Evolutionary conservation across 2,797 vertebrate genomes (phyloP), one percentile per base, ranked within the genome.

Genomic region (Leptodactylus fallax): DNA sequence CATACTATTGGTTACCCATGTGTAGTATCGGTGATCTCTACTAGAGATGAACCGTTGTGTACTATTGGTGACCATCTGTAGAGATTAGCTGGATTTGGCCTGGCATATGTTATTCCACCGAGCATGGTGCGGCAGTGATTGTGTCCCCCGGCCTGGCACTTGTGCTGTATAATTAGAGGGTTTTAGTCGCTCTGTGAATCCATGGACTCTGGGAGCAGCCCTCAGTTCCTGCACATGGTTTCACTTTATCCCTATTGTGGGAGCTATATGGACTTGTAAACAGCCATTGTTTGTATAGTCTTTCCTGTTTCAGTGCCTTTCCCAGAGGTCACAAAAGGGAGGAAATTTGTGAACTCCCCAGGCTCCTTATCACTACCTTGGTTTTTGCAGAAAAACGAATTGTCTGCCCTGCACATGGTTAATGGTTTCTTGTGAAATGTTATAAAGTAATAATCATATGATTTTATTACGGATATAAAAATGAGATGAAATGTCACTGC

Each of bases 291-390:
- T 81, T 81, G 67, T 45, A 45, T 63, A 81, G 53, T 25, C 8
- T 58, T 79, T 53, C 27, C 27, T 58, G 45, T 61, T 87, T 81
- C 81, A 63, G 76, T 76, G 71, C 69, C 23, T 82, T 82, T 87
- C 56, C 71, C 80, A 76, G 79, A 87, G 60, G 86, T 76, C 69
- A 65, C 61, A 72, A 49, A 82, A 79, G 71, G 69, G 71, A 65
- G 56, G 76, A 87, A 81, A 81, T 14, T 53, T 25, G 13, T 67
- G 14, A 49, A 3, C n/a, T 53, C 80, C 14, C 19, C 9, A 69
- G 14, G 55, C 13, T 65, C 17, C 53, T 14, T 65, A 49, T 65
- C 23, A 45, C 27, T 21, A n/a, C 21, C 16, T 58, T 17, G 9
- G 6, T 45, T 61, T 80, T 11, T 60, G 56, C 25, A 81, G 36